Evolutionary conservation across 2,113 vertebrate species (phyloP).

Genomic region (Pteronura brasiliensis): DNA sequence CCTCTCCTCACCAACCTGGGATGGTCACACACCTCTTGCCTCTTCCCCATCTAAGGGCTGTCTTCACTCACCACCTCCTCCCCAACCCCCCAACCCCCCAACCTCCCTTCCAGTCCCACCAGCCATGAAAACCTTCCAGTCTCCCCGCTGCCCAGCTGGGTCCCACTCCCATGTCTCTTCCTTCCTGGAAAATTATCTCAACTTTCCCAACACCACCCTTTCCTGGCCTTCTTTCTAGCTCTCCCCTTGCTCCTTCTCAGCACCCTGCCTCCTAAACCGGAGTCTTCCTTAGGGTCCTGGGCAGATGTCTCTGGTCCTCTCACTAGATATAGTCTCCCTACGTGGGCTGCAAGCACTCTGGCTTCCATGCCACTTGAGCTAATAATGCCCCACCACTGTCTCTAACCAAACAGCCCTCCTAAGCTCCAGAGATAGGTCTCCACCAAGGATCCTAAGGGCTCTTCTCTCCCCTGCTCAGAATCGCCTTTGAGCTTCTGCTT

Average conservation of each 20-base stretch:
- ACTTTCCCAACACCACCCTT: background rate
- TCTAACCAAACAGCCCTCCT: background rate
- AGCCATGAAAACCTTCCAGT: background rate
- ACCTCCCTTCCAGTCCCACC: background rate
- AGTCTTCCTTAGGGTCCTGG: background rate
- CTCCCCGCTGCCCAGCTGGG: background rate
- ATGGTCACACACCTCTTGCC: background rate
- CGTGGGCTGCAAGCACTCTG: rapidly evolving
- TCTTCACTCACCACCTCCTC: background rate
- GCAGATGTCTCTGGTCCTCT: background rate
- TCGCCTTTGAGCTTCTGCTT: background rate
- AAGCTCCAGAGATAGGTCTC: background rate
- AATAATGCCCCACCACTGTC: rapidly evolving
- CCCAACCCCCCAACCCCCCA: too few species aligned
- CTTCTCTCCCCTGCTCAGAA: background rate
- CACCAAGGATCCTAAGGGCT: too few species aligned
- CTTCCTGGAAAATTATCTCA: background rate
- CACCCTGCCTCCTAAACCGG: background rate
- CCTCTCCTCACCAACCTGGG: background rate
- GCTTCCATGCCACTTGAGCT: rapidly evolving
- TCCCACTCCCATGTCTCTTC: background rate
- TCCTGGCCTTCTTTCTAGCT: background rate
- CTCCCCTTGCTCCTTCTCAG: background rate
- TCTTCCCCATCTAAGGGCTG: background rate
- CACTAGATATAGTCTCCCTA: rapidly evolving